Conservation (phyloP, 2,113 vertebrate genomes). For the Archilochus colubris region DNA sequence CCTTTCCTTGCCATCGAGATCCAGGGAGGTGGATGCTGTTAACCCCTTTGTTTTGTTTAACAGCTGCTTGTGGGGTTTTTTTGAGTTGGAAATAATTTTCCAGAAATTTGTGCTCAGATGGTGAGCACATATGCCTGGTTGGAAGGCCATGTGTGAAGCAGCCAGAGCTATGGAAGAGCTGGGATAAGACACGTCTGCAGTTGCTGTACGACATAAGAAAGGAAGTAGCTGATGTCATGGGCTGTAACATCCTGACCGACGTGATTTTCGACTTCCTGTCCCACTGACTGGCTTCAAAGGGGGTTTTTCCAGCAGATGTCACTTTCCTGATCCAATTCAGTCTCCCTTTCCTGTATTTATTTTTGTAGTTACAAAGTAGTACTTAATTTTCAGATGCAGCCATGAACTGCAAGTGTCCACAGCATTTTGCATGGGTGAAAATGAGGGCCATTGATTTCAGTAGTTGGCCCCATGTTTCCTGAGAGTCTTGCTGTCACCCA, state of each 20-base stretch:
- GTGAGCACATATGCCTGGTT: constrained; percentile 23
- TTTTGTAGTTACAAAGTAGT: not conserved
- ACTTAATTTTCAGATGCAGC: not conserved
- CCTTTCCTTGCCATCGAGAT: not conserved
- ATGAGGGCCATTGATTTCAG: not conserved
- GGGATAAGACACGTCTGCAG: not conserved
- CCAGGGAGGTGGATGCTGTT: not conserved
- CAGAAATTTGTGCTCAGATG: constrained; percentile 31
- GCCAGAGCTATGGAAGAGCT: not conserved
- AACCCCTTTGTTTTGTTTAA: not conserved
- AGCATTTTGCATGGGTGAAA: not conserved
- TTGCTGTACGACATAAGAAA: not conserved
- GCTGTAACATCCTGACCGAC: not conserved
- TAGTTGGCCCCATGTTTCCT: not conserved
- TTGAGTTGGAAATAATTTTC: not conserved
- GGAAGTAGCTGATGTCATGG: not conserved
- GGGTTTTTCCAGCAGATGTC: not conserved
- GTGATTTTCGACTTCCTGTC: constrained; percentile 7
- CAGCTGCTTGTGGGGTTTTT: not conserved
- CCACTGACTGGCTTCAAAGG: not conserved
- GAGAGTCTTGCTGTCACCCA: not conserved
- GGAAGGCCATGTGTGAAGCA: constrained; percentile 5
- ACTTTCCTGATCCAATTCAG: not conserved
- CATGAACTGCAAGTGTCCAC: not conserved
- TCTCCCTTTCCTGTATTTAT: not conserved